These are phyloP conservation scores for Melopsittacus undulatus DNA, from an alignment of 2,797 vertebrate species.

Conservation along the genomic window DNA sequence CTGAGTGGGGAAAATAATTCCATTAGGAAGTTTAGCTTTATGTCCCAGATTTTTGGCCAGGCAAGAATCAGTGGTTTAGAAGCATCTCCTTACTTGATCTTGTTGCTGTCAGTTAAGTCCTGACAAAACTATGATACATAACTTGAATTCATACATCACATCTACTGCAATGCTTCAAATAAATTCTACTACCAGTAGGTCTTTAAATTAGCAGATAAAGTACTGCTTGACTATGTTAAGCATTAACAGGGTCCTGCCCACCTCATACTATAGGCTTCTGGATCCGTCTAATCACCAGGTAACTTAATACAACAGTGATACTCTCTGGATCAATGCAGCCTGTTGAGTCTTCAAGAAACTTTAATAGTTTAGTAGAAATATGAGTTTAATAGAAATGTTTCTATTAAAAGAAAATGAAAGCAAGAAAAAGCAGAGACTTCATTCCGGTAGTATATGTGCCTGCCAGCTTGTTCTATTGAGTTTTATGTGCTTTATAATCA, in stretches of 20 bases:
- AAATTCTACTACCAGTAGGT: neutral
- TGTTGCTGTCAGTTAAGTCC: neutral
- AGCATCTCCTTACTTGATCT: neutral
- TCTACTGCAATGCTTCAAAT: neutral
- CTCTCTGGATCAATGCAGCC: neutral
- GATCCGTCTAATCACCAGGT: neutral
- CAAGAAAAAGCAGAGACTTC: neutral
- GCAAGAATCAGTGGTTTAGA: neutral
- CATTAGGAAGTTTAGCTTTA: neutral
- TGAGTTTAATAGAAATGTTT: slow-evolving; percentile 47
- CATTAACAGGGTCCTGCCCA: neutral
- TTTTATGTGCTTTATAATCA: slow-evolving; percentile 35
- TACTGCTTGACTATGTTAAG: neutral
- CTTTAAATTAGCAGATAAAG: neutral
- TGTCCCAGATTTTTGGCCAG: neutral
- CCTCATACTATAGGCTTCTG: neutral
- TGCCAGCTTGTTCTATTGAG: slow-evolving; percentile 31
- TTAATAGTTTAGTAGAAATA: slow-evolving; percentile 37
- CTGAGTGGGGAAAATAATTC: neutral
- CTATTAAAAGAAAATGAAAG: slow-evolving; percentile 21
- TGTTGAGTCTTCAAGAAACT: slow-evolving; percentile 7
- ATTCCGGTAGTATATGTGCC: slow-evolving; percentile 2
- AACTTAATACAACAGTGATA: neutral
- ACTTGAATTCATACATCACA: neutral
- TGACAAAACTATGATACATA: neutral